A percentile compares a stretch with the other conserved stretches of the same genome.
phyloP scores from a whole-genome alignment of 2,797 vertebrate species.

The Cetoscarus ocellatus region DNA sequence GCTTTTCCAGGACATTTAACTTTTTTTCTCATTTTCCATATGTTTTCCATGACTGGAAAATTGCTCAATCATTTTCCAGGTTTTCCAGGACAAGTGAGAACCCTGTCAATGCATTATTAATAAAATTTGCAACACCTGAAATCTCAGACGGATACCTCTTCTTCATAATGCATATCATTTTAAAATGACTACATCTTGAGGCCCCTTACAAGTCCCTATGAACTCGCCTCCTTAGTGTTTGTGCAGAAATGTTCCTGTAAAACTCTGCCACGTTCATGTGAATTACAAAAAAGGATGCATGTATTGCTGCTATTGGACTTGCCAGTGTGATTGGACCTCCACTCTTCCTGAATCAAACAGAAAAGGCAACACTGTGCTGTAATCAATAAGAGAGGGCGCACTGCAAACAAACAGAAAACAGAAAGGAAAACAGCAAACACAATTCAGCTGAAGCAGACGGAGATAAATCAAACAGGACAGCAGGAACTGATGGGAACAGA shows the following conservation, averaged over 20 bases:
- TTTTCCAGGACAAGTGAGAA: no score
- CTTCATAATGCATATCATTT: no score
- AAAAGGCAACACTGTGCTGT: slow-evolving; percentile 31
- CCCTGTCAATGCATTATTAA: no score
- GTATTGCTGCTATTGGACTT: slow-evolving; percentile 1
- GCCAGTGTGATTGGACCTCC: slow-evolving; percentile 21
- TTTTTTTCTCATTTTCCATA: no score
- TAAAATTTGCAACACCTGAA: no score
- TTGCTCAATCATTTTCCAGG: no score
- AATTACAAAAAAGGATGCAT: neutral
- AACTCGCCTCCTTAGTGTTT: neutral
- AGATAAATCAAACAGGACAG: slow-evolving; percentile 30
- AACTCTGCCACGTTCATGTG: neutral
- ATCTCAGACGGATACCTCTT: no score
- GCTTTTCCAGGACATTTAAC: no score
- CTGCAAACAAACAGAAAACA: slow-evolving; percentile 57
- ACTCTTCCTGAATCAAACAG: slow-evolving; percentile 45
- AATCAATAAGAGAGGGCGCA: slow-evolving; percentile 58
- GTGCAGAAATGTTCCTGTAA: neutral
- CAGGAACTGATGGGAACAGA: slow-evolving; percentile 33
- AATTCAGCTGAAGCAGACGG: slow-evolving; percentile 35
- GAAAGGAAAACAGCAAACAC: slow-evolving; percentile 51
- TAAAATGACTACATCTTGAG: no score
- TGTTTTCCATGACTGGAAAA: no score
- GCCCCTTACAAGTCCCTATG: no score